A percentile compares a stretch with the other conserved stretches of the same genome.
Conservation (phyloP, 2,113 vertebrate species). For the Charina bottae region DNA sequence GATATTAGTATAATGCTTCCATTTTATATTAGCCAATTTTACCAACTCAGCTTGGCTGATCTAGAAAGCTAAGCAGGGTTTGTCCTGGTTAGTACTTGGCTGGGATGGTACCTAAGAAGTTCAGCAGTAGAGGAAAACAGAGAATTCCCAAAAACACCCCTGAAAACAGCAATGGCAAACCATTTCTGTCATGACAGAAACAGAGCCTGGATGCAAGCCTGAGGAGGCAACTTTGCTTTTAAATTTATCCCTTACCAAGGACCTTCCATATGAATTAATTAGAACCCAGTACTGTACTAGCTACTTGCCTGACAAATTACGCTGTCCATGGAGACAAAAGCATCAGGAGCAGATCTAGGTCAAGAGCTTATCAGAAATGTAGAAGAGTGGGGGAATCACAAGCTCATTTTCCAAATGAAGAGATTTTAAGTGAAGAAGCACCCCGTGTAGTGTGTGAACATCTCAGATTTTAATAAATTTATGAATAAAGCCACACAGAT, state of each 20-base stretch:
- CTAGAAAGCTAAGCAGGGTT: too few species aligned
- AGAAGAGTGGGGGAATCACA: neutral
- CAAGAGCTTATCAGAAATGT: neutral
- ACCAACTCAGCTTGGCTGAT: too few species aligned
- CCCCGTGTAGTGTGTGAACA: neutral
- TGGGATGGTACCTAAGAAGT: too few species aligned
- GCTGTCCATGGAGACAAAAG: neutral
- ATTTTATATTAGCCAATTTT: neutral
- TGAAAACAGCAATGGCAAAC: too few species aligned
- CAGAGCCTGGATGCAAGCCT: too few species aligned
- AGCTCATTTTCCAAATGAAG: slow-evolving; percentile 20
- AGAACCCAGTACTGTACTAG: neutral
- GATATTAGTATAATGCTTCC: neutral
- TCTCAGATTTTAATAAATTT: neutral
- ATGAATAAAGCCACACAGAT: neutral
- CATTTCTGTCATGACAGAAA: too few species aligned
- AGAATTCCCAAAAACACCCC: too few species aligned
- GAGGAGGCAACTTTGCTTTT: too few species aligned
- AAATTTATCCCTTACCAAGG: slow-evolving; percentile 30
- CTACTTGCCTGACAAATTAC: neutral
- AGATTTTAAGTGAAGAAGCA: neutral
- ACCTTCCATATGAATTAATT: slow-evolving; percentile 14
- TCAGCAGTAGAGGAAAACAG: too few species aligned
- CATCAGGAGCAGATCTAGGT: neutral
- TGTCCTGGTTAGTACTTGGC: too few species aligned